Conservation (phyloP, 1,140 invertebrate species). For the Prorops nasuta region DNA sequence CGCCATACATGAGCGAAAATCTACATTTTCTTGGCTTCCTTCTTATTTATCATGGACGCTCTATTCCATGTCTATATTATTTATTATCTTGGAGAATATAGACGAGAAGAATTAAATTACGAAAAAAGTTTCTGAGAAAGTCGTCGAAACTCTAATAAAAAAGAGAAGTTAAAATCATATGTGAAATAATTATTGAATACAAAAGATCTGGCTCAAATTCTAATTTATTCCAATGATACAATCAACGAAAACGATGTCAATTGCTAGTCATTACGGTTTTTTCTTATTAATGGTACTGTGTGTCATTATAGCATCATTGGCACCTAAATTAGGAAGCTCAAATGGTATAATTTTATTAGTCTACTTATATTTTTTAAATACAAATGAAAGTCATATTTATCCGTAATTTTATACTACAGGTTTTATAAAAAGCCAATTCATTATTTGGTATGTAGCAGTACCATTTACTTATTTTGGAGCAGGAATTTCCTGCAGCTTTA, state of each 20-base stretch:
- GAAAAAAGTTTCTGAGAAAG: too few species aligned
- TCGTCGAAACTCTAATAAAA: too few species aligned
- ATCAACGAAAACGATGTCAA: conserved; percentile 26
- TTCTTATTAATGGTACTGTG: conserved; percentile 45
- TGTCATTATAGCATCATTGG: conserved; percentile 46
- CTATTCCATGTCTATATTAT: too few species aligned
- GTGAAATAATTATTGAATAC: too few species aligned
- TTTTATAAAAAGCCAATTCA: conserved; percentile 42
- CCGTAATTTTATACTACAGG: conserved; percentile 32
- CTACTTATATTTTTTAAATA: conserved; percentile 8
- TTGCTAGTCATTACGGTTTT: conserved; percentile 44
- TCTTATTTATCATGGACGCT: too few species aligned
- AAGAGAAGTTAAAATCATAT: too few species aligned
- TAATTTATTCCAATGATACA: too few species aligned
- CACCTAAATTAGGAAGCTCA: conserved; percentile 42
- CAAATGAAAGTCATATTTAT: neutral
- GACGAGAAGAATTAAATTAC: too few species aligned
- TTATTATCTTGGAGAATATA: too few species aligned
- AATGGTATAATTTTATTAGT: conserved; percentile 37
- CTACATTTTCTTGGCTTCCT: too few species aligned
- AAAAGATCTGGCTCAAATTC: too few species aligned
- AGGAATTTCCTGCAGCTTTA: conserved; percentile 40
- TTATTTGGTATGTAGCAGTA: conserved; percentile 48
- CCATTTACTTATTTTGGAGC: conserved; percentile 50
- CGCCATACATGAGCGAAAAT: too few species aligned